These are phyloP conservation scores for Choristoneura rosaceana DNA, from an alignment of 2,888 invertebrate genomes.

Conservation along the genomic window DNA sequence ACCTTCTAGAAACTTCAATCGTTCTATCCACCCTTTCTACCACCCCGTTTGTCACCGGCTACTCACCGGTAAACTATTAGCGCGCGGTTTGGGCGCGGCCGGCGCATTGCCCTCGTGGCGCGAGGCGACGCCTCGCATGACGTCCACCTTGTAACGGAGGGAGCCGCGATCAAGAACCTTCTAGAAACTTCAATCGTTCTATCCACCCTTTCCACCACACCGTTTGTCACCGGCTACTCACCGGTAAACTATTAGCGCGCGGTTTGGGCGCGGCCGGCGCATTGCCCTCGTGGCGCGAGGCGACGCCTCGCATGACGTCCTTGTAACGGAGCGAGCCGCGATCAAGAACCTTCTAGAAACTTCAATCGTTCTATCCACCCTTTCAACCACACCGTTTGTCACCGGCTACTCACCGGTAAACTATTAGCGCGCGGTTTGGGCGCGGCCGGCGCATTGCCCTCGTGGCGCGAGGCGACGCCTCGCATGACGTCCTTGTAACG, in stretches of 20 bases:
- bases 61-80: conserved; percentile 70
- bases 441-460: conserved; percentile 54
- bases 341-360: too few relatives aligned
- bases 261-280: conserved; percentile 53
- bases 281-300: conserved; percentile 81
- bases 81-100: conserved; percentile 53
- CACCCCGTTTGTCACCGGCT: neutral
- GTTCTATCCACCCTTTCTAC: too few relatives aligned
- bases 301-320: conserved; percentile 93
- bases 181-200: too few relatives aligned
- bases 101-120: conserved; percentile 70
- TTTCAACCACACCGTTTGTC: neutral
- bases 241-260: conserved; percentile 64
- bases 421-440: conserved; percentile 43
- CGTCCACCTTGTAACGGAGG: conserved; percentile 91
- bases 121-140: conserved; percentile 92
- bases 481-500: conserved; percentile 85
- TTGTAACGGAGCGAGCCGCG: conserved; percentile 89
- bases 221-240: conserved; percentile 52
- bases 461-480: conserved; percentile 86
- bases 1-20: too few relatives aligned
- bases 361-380: too few relatives aligned
- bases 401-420: neutral
- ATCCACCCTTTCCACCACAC: too few relatives aligned
- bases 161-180: conserved; percentile 75